Evolutionary conservation across 2,797 vertebrate genomes (phyloP), one percentile per base, ranked within the genome.

Genomic region (Lepus oiostolus): DNA sequence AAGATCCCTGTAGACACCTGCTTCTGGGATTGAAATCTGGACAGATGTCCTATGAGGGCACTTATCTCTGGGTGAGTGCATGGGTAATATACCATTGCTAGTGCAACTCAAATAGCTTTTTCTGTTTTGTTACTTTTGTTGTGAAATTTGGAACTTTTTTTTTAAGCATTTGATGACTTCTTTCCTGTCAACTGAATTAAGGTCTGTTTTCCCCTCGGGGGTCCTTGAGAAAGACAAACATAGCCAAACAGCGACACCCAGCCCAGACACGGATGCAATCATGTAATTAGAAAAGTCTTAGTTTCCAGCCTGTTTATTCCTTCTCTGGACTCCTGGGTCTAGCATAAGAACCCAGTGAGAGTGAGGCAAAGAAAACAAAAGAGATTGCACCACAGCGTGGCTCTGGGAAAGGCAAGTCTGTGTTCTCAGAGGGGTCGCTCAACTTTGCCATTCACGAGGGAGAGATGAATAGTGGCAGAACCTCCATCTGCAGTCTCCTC

Each of bases 221-320:
- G 30, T 77, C 68, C 93, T 88, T 88, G 3, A 30, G 63, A 83
- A 93, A 80, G 42, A 67, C 74, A 76, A 98, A 98, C 97, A 96
- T 95, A 97, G 97, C 85, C 96, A 97, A 98, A 99, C 97, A 98
- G 97, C 79, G 98, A 98, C 98, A 98, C 80, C 98, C 97, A 95
- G 98, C 96, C 97, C 96, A 75, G 54, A 94, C 85, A 95, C 85
- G 0, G 17, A 79, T 81, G 96, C 80, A 95, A 52, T 95, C 91
- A 85, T 54, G n/a, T 28, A 65, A 52, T 77, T 47, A 85, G 85
- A 76, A 65, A 96, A 75, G 67, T 67, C 32, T 28, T 35, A 28
- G 38, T 47, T 81, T 60, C 32, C 32, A 2, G 30, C 26, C 19
- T 47, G 26, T 14, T 79, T 50, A 32, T 50, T 80, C n/a, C 24